These are phyloP conservation scores for Cheilosia urbana DNA, from an alignment of 2,888 invertebrate species.

Conservation along the genomic window DNA sequence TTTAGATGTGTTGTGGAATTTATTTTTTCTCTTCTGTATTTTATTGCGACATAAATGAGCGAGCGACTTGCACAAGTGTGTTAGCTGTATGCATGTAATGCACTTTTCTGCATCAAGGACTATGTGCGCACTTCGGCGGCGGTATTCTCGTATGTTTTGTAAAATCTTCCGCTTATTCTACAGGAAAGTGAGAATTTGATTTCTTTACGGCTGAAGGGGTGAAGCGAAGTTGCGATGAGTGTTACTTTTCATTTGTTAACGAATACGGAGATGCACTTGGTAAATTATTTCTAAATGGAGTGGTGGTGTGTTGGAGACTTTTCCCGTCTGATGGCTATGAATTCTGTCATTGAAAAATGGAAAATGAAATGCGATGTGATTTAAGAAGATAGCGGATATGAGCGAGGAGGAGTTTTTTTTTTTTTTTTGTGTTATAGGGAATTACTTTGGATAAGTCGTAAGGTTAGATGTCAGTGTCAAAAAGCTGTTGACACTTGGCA, in stretches of 20 bases:
- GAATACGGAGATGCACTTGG: slow-evolving; percentile 11
- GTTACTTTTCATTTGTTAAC: slow-evolving; percentile 43
- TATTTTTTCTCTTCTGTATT: background rate
- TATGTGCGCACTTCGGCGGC: slow-evolving; percentile 20
- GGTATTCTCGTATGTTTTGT: background rate
- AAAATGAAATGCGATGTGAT: slow-evolving; percentile 26
- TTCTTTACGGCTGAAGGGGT: slow-evolving; percentile 21
- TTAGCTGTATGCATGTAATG: slow-evolving; percentile 18
- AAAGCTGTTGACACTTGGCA: background rate
- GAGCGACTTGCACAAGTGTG: background rate
- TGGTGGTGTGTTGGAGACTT: background rate
- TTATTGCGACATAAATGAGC: slow-evolving; percentile 23
- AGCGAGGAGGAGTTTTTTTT: background rate
- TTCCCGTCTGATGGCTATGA: slow-evolving; percentile 39
- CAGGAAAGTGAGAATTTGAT: slow-evolving; percentile 34
- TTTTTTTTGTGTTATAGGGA: background rate
- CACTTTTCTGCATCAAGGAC: slow-evolving; percentile 44
- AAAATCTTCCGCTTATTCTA: slow-evolving; percentile 20
- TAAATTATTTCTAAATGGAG: slow-evolving; percentile 26
- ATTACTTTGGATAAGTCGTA: slow-evolving; percentile 4
- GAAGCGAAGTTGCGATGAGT: slow-evolving; percentile 17
- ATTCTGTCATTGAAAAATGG: slow-evolving; percentile 12
- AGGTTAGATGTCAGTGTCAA: slow-evolving; percentile 17
- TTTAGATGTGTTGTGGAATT: slow-evolving; percentile 8
- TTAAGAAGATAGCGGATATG: background rate